Base-by-base conservation (phyloP, 1,140 invertebrate species). In the Drosophila gunungcola region DNA sequence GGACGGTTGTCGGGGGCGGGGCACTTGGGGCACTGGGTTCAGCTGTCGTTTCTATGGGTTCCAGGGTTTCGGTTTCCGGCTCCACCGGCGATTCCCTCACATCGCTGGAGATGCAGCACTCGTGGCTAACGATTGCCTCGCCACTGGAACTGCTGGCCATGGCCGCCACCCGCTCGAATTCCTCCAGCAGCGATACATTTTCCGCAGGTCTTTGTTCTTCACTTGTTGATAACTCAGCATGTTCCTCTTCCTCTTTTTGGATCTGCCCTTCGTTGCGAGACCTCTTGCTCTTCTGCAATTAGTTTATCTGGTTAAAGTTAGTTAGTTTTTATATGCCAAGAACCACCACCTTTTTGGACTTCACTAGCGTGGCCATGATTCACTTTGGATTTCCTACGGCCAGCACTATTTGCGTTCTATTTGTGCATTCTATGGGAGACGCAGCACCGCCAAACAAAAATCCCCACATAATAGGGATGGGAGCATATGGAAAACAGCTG, bases 331-430 rank as follows among this genome's bases (percentile, higher is more conserved):
- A 4, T 52, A 34, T 9, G 11, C 6, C 21, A 49, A 27, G 29
- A 63, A 64, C 58, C 61, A 91, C 85, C 53, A 61, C 57, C 48
- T 81, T 91, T 52, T 91, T 91, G 21, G 90, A 82, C 64, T 91
- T 91, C 12, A 72, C 82, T 41, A 91, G 69, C n/a, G 90, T 91
- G 10, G 90, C 90, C 90, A 91, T 91, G 29, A 46, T 76, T 60
- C 12, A 29, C 32, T 25, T 39, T 27, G 6, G 45, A n/a, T 49
- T 48, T 42, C 29, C 39, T 29, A 27, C 27, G 11, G 6, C 41
- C 11, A 7, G 11, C 45, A 12, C 25, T 46, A 49, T 57, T 62
- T 64, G 39, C 51, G 39, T 65, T 69, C 48, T 75, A 56, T 48
- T 75, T 46, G 36, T 51, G 52, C 43, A 73, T 54, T 51, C n/a